Evolutionary conservation across 2,113 vertebrate species (phyloP).

Genomic region (Sclerurus mexicanus): DNA sequence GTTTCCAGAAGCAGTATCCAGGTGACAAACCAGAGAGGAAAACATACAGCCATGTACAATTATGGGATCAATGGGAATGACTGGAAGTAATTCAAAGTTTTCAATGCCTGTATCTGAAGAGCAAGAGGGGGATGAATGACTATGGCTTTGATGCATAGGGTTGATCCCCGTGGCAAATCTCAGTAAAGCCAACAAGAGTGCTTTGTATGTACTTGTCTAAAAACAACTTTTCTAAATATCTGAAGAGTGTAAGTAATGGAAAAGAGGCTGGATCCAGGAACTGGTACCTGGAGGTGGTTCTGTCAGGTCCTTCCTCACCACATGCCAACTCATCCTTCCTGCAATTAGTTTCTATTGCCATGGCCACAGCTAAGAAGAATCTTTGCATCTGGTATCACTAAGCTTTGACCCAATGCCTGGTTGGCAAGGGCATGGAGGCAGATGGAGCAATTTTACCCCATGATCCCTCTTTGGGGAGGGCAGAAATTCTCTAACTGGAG

Average conservation of each 20-base stretch:
- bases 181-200: background rate
- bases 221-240: background rate
- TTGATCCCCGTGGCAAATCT: background rate
- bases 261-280: background rate
- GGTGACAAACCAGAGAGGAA: background rate
- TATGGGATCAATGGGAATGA: background rate
- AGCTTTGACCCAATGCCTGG: background rate
- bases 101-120: background rate
- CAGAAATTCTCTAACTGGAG: background rate
- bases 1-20: background rate
- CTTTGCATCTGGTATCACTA: background rate
- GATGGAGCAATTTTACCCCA: background rate
- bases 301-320: background rate
- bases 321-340: background rate
- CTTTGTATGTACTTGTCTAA: background rate
- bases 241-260: background rate
- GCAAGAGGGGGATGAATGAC: background rate
- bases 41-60: rapidly evolving
- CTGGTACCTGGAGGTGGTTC: background rate
- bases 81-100: background rate
- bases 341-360: background rate
- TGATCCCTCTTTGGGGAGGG: background rate
- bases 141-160: background rate
- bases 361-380: background rate
- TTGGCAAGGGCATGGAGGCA: background rate